phyloP scores from a whole-genome alignment of 2,797 vertebrate genomes.

The Diplodus puntazzo region DNA sequence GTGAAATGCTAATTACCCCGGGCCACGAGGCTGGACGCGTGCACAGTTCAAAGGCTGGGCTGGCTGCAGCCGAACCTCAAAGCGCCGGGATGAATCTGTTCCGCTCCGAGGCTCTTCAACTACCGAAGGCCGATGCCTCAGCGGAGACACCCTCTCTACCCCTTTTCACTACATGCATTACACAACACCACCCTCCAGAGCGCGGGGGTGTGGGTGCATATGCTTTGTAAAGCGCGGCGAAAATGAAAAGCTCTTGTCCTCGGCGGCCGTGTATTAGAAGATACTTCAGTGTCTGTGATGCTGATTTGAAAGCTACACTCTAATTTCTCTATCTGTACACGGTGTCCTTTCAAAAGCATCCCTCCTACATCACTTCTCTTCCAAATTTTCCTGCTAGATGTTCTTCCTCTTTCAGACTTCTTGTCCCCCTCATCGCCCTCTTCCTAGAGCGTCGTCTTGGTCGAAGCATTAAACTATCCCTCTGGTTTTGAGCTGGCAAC shows the following conservation, averaged over 20 bases:
- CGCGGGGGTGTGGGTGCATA: constrained; percentile 40
- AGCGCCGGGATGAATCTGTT: constrained; percentile 74
- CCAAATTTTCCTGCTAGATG: background rate
- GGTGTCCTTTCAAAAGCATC: constrained; percentile 16
- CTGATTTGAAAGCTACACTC: constrained; percentile 38
- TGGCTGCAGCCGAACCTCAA: constrained; percentile 72
- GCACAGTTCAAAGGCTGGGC: constrained; percentile 77
- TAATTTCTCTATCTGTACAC: background rate
- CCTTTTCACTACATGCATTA: constrained; percentile 48
- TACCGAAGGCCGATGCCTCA: constrained; percentile 64
- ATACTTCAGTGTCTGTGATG: constrained; percentile 40
- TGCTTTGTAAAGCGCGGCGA: constrained; percentile 34
- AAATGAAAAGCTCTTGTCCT: constrained; percentile 50
- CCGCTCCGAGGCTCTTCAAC: constrained; percentile 67
- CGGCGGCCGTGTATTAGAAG: constrained; percentile 25
- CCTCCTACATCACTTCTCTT: constrained; percentile 3
- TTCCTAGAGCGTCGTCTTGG: background rate
- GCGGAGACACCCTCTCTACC: constrained; percentile 52
- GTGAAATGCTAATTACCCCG: constrained; percentile 79
- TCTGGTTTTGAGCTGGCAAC: constrained; percentile 25
- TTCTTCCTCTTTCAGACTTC: background rate
- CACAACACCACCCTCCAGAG: constrained; percentile 37
- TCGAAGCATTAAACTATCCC: constrained; percentile 19
- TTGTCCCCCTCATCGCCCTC: constrained; percentile 11
- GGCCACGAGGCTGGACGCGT: constrained; percentile 68